Evolutionary conservation across 1,140 invertebrate genomes (phyloP), one percentile per base, ranked within the genome.

Genomic region (Macrostomum lignano): DNA sequence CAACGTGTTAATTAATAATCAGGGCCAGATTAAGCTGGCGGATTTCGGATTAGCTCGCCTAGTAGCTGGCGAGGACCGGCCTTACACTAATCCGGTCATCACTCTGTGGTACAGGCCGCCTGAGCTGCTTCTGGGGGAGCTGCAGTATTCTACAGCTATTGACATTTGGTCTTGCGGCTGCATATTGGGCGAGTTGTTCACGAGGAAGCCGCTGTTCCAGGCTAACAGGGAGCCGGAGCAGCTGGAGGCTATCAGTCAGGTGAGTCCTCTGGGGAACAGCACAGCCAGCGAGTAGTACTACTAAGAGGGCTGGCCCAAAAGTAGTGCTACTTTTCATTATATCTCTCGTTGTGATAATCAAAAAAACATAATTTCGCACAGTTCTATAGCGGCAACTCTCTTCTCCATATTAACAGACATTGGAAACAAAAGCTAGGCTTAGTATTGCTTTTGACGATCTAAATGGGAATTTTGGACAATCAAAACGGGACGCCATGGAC

Each of bases 1-100:
- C 38, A 99, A 99, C 60, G 96, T 99, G 51, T 63, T 98, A 37
- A 81, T 98, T 71, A 98, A 96, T 51, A 98, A 96, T 56, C 73
- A 73, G 60, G 88, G 88, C n/a, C 78, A 96, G 64, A 79, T 98
- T 1, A 98, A 98, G 57, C 57, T 98, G 19, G 91, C 81, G 11
- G 91, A 98, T 61, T 96, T 96, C 61, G 91, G 91, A 47, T 61
- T 98, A 29, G 86, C 91, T 2, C 67, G 91, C 24, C 63, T 93
- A 11, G 98, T 84, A 58, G 78, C 81, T 50, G 76, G 82, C 0
- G 25, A 14, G 9, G n/a, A n/a, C n/a, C 65, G 91, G 24, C 79
- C 84, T 0, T 98, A 98, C 58, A 98, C 91, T 1, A 69, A 69
- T 46, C 91, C 91, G 64, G 91, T 98, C 1, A 96, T 98, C 39